Percentiles rank a stretch among this genome's conserved stretches.
Conservation (phyloP, 37 sponge, comb jelly and placozoan species). For the Diacarnus erythraeanus region DNA sequence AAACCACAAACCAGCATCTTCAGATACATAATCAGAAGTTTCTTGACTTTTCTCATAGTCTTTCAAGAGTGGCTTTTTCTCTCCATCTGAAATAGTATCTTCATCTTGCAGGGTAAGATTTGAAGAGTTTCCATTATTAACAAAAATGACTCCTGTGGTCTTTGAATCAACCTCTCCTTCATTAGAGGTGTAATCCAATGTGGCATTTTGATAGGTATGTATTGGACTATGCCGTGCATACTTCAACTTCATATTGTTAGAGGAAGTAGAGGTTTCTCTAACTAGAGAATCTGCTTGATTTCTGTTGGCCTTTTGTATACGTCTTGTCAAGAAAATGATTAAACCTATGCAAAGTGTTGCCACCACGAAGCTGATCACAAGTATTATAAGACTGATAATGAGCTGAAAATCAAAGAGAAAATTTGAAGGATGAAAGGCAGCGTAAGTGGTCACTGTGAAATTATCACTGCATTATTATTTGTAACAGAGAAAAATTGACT, state of each 20-base stretch:
- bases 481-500: too few species aligned
- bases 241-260: not conserved
- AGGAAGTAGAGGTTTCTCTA: not conserved
- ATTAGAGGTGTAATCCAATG: too few species aligned
- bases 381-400: conserved; percentile 5
- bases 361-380: conserved; percentile 10
- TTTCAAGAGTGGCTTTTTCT: not conserved
- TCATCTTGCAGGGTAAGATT: too few species aligned
- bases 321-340: not conserved
- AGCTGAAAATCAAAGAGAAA: conserved; percentile 31
- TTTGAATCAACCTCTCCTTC: too few species aligned
- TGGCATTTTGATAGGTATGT: too few species aligned
- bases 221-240: not conserved
- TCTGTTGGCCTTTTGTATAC: not conserved
- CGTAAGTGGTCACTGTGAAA: too few species aligned
- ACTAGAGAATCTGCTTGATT: not conserved
- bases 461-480: too few species aligned
- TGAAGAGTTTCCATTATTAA: too few species aligned
- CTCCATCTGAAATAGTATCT: not conserved
- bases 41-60: not conserved
- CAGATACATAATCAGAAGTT: not conserved
- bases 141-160: too few species aligned
- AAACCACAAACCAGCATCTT: conserved; percentile 14
- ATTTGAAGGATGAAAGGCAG: too few species aligned
- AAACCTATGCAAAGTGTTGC: conserved; percentile 9